Base-by-base conservation (phyloP, 1,140 invertebrate species). In the Leptestheria dahalacensis region DNA sequence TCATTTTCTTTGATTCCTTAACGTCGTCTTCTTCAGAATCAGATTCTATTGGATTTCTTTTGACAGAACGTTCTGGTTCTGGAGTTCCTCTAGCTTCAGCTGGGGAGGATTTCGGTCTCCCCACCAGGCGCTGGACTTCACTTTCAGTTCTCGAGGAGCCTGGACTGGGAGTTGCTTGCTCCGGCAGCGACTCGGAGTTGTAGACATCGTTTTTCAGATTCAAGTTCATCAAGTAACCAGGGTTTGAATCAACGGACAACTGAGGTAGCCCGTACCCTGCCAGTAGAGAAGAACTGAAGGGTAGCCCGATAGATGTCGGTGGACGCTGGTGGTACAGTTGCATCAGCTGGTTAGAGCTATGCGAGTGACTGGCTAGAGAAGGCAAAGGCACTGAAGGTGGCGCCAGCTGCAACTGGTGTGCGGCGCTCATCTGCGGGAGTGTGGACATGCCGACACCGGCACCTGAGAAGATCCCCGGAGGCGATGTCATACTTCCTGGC, bases 301-400 rank as follows among this genome's bases (percentile, higher is more conserved):
- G 33, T 9, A 41, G 33, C 15, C 33, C 33, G 6, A 41, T 9
- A 41, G 33, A 41, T 41, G 33, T 6, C 33, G 33, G 6, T 41
- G 33, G 6, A 9, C 33, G 6, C 33, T 29, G 26, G 26, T 20
- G 33, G n/a, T 29, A 29, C 53, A 3, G 26, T 21, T 1, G 53
- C 53, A 55, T 21, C 33, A 55, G 25, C 53, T 55, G n/a, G 26
- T 21, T 25, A 20, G 21, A 1, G 53, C 53, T 33, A 12, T 80
- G 67, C 2, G 80, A 66, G 2, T 77, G 74, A 64, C 76, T 78
- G n/a, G 69, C 64, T 21, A 79, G 69, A 63, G 77, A 75, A 59
- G 75, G 71, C 60, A 75, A 71, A 1, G 78, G 72, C 21, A 70
- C 57, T 71, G 73, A 57, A 68, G 70, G 64, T 69, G 77, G 71